Evolutionary conservation across 2,797 vertebrate species (phyloP), one percentile per base, ranked within the genome.

Genomic region (Clarias laeviceps): DNA sequence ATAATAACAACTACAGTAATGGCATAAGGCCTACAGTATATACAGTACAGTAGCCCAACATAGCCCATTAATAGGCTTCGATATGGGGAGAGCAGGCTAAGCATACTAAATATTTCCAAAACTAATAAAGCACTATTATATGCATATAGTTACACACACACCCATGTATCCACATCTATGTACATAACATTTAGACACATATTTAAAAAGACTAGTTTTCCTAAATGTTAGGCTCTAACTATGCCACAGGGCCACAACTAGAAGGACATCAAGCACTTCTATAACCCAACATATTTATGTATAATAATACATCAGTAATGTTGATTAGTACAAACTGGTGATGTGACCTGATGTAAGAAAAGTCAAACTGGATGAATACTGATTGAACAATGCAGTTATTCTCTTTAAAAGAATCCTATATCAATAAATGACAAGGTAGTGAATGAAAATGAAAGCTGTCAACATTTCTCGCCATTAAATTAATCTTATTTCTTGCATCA

Each of bases 371-470:
- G 37, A 81, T 40, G n/a, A 87, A 34, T 86, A 34, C 40, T 61
- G 27, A 88, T 77, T 83, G 82, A 82, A 77, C 80, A 32, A 77
- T 74, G 61, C 29, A 77, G 65, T 74, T 59, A 87, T 87, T 86
- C 56, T 85, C 77, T 85, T 78, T 45, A 85, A 83, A 86, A 72
- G 37, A 73, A 72, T 83, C 61, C 69, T 27, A 83, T 64, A 85
- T 73, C 68, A 87, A 50, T 78, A 85, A 85, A 84, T 81, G 69
- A 80, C 56, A 40, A 17, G 17, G 37, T 68, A 84, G 74, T 76
- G 20, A 70, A 69, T 86, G 73, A 69, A 88, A 88, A 84, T 57
- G 74, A 89, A 80, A 74, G 81, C 87, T 87, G 87, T 83, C 50
- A 72, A 85, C 34, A 78, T 74, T 77, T 54, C 78, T 86, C 50